These are phyloP conservation scores for Rallus crepitans DNA, from an alignment of 2,797 vertebrate genomes.

Conservation along the genomic window DNA sequence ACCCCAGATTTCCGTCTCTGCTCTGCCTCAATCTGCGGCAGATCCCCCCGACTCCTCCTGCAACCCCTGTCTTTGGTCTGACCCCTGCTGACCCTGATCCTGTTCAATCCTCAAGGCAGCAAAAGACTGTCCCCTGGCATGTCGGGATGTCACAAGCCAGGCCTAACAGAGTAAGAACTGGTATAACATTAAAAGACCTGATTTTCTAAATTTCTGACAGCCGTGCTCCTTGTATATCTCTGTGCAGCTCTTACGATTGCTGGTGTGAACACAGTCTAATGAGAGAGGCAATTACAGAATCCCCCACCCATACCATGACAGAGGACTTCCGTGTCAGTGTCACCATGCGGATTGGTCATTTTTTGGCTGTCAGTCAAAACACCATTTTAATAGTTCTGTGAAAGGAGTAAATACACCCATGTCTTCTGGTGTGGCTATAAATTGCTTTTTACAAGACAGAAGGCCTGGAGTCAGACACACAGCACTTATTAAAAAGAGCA, in stretches of 20 bases:
- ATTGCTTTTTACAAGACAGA: neutral
- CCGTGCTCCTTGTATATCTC: neutral
- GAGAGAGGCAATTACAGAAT: neutral
- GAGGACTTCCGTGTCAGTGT: neutral
- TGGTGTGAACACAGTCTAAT: neutral
- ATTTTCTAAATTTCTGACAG: neutral
- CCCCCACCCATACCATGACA: neutral
- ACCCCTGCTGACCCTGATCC: neutral
- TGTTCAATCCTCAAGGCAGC: neutral
- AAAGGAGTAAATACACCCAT: neutral
- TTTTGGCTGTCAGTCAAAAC: neutral
- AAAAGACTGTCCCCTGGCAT: neutral
- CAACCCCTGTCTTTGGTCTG: neutral
- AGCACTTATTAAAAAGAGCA: neutral
- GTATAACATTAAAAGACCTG: neutral
- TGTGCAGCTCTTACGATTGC: neutral
- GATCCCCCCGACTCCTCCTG: neutral
- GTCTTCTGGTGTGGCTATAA: neutral
- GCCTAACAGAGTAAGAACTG: neutral
- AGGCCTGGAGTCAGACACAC: neutral
- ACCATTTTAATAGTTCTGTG: neutral
- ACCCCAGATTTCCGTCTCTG: neutral
- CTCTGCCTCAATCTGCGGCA: neutral
- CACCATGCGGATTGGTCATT: neutral
- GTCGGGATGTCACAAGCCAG: neutral